Evolutionary conservation across 2,888 invertebrate species (phyloP).

Genomic region (Microplitis deprimator): DNA sequence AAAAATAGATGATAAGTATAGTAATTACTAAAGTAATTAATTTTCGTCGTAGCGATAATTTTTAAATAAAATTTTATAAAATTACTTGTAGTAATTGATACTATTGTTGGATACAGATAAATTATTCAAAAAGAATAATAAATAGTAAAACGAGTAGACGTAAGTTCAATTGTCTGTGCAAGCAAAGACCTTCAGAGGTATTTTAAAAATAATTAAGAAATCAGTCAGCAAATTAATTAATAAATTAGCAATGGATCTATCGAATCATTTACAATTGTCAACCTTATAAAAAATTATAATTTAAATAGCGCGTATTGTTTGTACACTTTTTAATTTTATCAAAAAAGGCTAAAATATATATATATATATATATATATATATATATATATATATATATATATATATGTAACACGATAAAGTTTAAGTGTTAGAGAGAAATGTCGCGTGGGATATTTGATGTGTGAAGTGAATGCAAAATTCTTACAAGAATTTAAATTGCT

Average conservation of each 20-base stretch:
- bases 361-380: not conserved
- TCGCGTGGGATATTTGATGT: not conserved
- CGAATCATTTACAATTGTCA: not conserved
- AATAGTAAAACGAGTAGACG: not conserved
- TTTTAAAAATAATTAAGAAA: too few species aligned
- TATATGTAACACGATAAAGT: not conserved
- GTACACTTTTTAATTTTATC: not conserved
- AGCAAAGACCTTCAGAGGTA: not conserved
- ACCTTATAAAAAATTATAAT: not conserved
- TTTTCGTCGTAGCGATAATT: too few species aligned
- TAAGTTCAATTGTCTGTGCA: too few species aligned
- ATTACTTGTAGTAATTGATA: not conserved
- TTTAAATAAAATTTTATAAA: not conserved
- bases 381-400: not conserved
- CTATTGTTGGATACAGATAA: not conserved
- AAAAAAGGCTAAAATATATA: not conserved
- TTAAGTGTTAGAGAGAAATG: not conserved
- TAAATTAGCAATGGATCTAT: not conserved
- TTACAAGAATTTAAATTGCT: constrained; percentile 6
- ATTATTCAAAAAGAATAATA: not conserved
- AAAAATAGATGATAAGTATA: too few species aligned
- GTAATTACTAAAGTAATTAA: too few species aligned
- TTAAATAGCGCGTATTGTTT: not conserved
- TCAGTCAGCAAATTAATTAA: too few species aligned
- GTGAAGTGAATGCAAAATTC: not conserved